Evolutionary conservation across 2,888 invertebrate species (phyloP).

Genomic region (Trimorus sp.): DNA sequence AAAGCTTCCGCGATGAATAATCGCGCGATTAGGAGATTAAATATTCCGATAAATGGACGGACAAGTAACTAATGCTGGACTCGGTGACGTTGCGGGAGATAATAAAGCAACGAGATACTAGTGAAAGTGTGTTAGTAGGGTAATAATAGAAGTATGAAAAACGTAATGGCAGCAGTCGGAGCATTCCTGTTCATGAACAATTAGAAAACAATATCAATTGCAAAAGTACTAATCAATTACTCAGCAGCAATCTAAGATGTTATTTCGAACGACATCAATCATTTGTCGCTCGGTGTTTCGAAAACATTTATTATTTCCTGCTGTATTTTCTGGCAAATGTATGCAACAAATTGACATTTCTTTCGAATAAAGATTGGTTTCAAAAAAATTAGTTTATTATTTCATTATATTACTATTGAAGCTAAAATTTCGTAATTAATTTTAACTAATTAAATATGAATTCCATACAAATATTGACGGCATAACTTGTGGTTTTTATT

Average conservation of each 20-base stretch:
- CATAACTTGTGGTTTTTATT: no score
- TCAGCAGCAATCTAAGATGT: no score
- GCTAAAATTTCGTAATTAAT: no score
- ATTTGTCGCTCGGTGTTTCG: not conserved
- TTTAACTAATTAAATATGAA: no score
- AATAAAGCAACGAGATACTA: slow-evolving; percentile 65
- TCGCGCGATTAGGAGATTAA: slow-evolving; percentile 42
- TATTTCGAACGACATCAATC: not conserved
- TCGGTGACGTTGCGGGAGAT: slow-evolving; percentile 43
- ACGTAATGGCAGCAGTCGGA: slow-evolving; percentile 40
- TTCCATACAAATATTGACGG: no score
- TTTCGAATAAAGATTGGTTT: no score
- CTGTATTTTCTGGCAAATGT: not conserved
- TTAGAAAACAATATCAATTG: slow-evolving; percentile 60
- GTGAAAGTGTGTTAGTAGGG: slow-evolving; percentile 72
- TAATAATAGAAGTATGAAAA: slow-evolving; percentile 69
- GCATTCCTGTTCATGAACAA: slow-evolving; percentile 66
- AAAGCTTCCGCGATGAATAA: slow-evolving; percentile 35
- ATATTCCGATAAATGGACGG: slow-evolving; percentile 55
- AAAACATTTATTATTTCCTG: not conserved
- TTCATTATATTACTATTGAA: no score
- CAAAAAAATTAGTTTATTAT: no score
- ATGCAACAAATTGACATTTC: no score
- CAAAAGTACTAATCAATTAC: slow-evolving; percentile 21
- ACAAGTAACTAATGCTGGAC: slow-evolving; percentile 34